Evolutionary conservation across 2,888 invertebrate species (phyloP), one percentile per base, ranked within the genome.

Genomic region (Harpagoxenus sublaevis): DNA sequence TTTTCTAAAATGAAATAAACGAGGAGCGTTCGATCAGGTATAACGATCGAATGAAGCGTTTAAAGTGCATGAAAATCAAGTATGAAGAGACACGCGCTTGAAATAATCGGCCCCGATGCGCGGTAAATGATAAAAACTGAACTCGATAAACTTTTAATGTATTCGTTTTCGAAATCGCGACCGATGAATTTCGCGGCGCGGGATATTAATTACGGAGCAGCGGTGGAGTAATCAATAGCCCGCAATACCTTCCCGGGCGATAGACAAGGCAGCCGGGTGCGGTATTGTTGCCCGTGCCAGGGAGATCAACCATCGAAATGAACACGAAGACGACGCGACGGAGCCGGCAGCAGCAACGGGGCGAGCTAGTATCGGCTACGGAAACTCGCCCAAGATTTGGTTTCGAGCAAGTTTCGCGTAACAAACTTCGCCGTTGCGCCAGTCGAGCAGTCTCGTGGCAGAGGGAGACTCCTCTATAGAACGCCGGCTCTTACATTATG

Each of bases 301-400:
- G 10, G n/a, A 71, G 79, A 81, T 81, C 79, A 79, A 71, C 79
- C 71, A 71, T 79, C 79, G 79, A 71, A 81, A 81, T 71, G 79
- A 81, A 51, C 45, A 45, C 15, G 15, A 62, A 62, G 74, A 74
- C 35, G 31, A 35, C 70, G 39, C 39, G 42, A 35, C 70, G 39
- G 12, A 51, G 23, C 35, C 18, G n/a, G 45, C 45, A n/a, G n/a
- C 66, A 2, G 55, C 45, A 31, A n/a, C 39, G 0, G 42, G 15
- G 31, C 15, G 39, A 39, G 23, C 18, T 28, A 28, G 55, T 79
- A 60, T 71, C 71, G 79, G 35, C 71, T 60, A 71, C 57, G 48
- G 71, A 71, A 79, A 71, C 79, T 81, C 62, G 60, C 28, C n/a
- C 53, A 79, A 83, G 83, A 83, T 81, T 79, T 79, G 79, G 70